These are phyloP conservation scores for Crossaster papposus DNA, from an alignment of 53 echinoderm and acorn worm genomes.

Conservation along the genomic window DNA sequence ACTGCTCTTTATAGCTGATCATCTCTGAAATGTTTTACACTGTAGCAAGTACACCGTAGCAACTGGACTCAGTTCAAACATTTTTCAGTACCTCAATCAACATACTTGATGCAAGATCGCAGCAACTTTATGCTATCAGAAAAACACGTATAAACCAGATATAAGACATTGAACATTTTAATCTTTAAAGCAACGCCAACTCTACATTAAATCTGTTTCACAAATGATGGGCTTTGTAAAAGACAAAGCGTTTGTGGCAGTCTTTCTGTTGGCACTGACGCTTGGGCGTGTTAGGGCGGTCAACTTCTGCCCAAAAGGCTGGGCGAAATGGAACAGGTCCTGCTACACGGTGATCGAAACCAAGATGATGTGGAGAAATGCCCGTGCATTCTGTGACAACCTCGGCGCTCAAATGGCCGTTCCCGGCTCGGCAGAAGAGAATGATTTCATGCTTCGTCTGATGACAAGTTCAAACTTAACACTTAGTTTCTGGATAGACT, in stretches of 20 bases:
- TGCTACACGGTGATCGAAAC: not conserved
- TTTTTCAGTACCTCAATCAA: too few relatives aligned
- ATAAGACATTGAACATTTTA: too few relatives aligned
- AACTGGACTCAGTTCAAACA: too few relatives aligned
- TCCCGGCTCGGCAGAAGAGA: not conserved
- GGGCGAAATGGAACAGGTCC: slow-evolving; percentile 1
- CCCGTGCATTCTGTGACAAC: not conserved
- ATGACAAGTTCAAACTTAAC: not conserved
- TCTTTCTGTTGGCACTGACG: not conserved
- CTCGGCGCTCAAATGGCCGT: slow-evolving; percentile 2
- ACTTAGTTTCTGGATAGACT: not conserved
- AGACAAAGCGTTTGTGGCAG: not conserved
- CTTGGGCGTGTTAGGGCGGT: not conserved
- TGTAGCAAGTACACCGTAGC: too few relatives aligned
- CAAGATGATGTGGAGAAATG: not conserved
- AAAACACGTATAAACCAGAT: too few relatives aligned
- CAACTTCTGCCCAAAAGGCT: not conserved
- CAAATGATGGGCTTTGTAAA: not conserved
- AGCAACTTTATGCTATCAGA: too few relatives aligned
- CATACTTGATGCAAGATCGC: too few relatives aligned
- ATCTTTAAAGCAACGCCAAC: too few relatives aligned
- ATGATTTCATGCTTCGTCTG: not conserved
- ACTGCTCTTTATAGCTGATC: too few relatives aligned
- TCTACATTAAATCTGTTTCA: too few relatives aligned
- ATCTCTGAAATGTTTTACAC: too few relatives aligned